phyloP scores from a whole-genome alignment of 2,888 invertebrate species.

The Drosophila kuntzei region DNA sequence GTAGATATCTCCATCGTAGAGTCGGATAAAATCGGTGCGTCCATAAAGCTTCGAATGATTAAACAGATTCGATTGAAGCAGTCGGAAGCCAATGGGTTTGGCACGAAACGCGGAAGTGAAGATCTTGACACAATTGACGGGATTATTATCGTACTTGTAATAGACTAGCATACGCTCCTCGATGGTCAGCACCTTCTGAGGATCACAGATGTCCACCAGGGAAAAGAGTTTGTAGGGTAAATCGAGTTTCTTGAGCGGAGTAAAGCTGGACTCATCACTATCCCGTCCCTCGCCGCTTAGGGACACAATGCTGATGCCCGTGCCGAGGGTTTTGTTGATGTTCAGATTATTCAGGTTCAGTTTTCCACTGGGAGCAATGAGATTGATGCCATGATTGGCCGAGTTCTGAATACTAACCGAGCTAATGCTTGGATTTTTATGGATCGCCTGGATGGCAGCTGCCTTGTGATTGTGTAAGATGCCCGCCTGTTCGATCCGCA shows the following conservation, averaged over 20 bases:
- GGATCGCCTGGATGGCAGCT: constrained; percentile 95
- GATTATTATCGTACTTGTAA: constrained; percentile 98
- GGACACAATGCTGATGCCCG: constrained; percentile 95
- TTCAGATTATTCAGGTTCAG: constrained; percentile 91
- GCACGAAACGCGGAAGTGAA: constrained; percentile 94
- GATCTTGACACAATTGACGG: constrained; percentile 98
- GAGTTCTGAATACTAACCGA: constrained; percentile 93
- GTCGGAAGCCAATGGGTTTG: constrained; percentile 95
- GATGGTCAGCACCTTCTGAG: constrained; percentile 95
- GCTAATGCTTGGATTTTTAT: constrained; percentile 92
- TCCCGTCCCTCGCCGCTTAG: constrained; percentile 97
- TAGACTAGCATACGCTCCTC: constrained; percentile 96
- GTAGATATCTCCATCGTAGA: constrained; percentile 97
- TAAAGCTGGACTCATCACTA: constrained; percentile 94
- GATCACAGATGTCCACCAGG: constrained; percentile 97
- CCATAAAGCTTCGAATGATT: constrained; percentile 93
- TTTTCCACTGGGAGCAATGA: constrained; percentile 94
- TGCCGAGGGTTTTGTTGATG: constrained; percentile 93
- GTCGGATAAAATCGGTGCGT: constrained; percentile 92
- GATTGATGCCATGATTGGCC: constrained; percentile 96
- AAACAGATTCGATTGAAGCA: constrained; percentile 96
- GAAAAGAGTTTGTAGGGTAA: constrained; percentile 97
- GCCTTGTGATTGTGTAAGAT: constrained; percentile 97
- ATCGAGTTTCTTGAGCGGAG: constrained; percentile 92
- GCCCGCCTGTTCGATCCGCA: constrained; percentile 96